Evolutionary conservation across 2,113 vertebrate genomes (phyloP), one percentile per base, ranked within the genome.

Genomic region (Bufo gargarizans): DNA sequence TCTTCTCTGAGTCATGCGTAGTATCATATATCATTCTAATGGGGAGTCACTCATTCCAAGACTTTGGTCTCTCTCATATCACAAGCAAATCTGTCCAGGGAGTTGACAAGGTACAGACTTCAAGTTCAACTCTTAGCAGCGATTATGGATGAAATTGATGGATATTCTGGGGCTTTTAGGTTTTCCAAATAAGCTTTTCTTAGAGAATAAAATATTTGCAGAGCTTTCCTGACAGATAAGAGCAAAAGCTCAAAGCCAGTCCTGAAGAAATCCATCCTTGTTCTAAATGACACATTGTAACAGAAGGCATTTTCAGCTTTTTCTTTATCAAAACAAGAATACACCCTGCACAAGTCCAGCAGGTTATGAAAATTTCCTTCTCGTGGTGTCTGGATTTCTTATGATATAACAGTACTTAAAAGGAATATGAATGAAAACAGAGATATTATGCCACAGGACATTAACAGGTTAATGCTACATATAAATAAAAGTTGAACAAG

Each of bases 21-120:
- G 91, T 91, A 93, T 94, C 91, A 80, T 92, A 90, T 93, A 89
- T 94, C 94, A 93, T 92, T 90, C 89, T 93, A 93, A 94, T 86
- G 87, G 95, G 92, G 90, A 92, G 90, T 92, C 85, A 90, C 90
- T 91, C 91, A 89, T 93, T 92, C 91, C 91, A 89, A 90, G 92
- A 92, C 72, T 90, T 91, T 87, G 88, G 90, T 88, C 91, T 90
- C 91, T 84, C 90, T 92, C 87, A 0, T 91, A 91, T 91, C 91
- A 91, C 90, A 85, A 90, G 84, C 90, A 92, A 91, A 91, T 90
- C 87, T 65, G 84, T 91, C 85, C 91, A 79, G 50, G 2, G 55
- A 69, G 49, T 74, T 88, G 90, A 90, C 91, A 90, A 89, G 82
- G 77, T 88, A 63, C 90, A 92, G 91, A 67, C 90, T 91, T 92